These are phyloP conservation scores for Coilia nasus DNA, from an alignment of 2,797 vertebrate species.

Conservation along the genomic window DNA sequence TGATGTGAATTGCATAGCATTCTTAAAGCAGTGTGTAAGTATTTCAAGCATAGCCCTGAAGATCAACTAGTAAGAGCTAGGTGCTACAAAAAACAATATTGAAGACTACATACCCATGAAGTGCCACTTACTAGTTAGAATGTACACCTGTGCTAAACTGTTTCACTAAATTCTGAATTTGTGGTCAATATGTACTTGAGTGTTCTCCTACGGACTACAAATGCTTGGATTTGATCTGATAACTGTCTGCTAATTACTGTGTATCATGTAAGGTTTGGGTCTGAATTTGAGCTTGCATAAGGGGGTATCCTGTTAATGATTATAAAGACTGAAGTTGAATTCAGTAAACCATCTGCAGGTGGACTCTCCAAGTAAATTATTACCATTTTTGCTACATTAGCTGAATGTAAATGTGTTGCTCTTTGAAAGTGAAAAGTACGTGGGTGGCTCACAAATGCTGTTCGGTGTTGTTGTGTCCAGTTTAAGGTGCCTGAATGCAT, in stretches of 20 bases:
- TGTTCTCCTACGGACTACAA: too few relatives aligned
- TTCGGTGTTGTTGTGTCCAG: constrained; percentile 65
- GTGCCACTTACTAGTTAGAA: too few relatives aligned
- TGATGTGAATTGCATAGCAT: neutral
- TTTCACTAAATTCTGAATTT: too few relatives aligned
- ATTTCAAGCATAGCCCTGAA: neutral
- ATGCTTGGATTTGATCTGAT: too few relatives aligned
- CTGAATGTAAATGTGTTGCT: neutral
- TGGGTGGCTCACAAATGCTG: neutral
- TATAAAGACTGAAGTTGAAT: too few relatives aligned
- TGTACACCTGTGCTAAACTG: too few relatives aligned
- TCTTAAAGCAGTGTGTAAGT: neutral
- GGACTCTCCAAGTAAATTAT: neutral
- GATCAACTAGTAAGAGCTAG: neutral
- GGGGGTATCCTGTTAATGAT: neutral
- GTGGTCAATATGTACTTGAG: too few relatives aligned
- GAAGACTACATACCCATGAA: too few relatives aligned
- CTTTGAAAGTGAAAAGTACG: neutral
- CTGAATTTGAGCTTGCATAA: neutral
- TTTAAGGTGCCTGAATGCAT: constrained; percentile 90
- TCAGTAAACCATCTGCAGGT: constrained; percentile 19
- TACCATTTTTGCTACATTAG: neutral
- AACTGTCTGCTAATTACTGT: too few relatives aligned
- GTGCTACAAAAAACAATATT: neutral
- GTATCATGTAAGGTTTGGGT: too few relatives aligned